These are phyloP conservation scores for Aplodontia rufa DNA, from an alignment of 2,113 vertebrate genomes.

Conservation along the genomic window DNA sequence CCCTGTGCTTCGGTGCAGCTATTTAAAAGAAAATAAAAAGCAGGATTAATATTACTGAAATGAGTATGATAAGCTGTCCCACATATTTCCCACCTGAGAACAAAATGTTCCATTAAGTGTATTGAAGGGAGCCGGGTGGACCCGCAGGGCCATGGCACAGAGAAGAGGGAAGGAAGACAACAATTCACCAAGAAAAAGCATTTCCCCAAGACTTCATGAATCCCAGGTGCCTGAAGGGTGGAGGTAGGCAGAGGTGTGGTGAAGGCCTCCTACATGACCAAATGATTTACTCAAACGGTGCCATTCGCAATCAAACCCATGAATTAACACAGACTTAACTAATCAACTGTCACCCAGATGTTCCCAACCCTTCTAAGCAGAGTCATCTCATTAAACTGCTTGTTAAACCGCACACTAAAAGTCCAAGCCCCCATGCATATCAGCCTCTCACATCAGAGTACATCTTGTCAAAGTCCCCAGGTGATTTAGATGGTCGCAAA, in stretches of 20 bases:
- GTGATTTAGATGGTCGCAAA: background rate
- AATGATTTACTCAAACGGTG: background rate
- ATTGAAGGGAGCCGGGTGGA: background rate
- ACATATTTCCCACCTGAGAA: slow-evolving; percentile 52
- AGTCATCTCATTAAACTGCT: slow-evolving; percentile 25
- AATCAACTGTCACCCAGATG: background rate
- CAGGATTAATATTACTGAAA: slow-evolving; percentile 64
- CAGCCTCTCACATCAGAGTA: too few species aligned
- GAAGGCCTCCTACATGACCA: background rate
- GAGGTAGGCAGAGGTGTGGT: background rate
- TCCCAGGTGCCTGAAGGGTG: background rate
- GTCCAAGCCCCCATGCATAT: background rate
- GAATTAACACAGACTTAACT: slow-evolving; percentile 27
- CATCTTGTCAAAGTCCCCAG: background rate
- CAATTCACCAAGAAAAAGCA: background rate
- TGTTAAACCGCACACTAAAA: background rate
- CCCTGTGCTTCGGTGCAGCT: slow-evolving; percentile 42
- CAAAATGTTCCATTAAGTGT: slow-evolving; percentile 36
- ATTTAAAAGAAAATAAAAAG: slow-evolving; percentile 53
- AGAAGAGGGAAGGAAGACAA: background rate
- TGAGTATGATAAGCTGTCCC: slow-evolving; percentile 4
- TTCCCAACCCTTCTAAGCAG: background rate
- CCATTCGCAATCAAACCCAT: background rate
- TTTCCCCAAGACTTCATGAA: background rate
- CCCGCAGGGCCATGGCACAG: background rate